Base-by-base conservation (phyloP, 2,888 invertebrate species). In the Branchinecta sandiegonensis region DNA sequence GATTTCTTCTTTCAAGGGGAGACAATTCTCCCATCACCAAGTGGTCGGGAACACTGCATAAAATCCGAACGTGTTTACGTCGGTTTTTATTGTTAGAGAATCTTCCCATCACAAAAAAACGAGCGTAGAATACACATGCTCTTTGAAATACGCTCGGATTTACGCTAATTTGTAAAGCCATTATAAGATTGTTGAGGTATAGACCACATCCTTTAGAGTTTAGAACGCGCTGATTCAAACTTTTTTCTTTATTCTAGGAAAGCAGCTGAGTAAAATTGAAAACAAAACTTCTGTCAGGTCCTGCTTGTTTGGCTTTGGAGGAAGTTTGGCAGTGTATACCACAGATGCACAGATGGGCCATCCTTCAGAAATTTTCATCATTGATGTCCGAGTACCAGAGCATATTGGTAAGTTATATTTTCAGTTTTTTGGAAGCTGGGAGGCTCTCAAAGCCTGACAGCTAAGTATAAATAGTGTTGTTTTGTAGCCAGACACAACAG, bases 301-400 rank as follows among this genome's bases (percentile, higher is more conserved):
- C 13, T 90, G 91, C 76, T 85, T 86, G 74, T 96, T 94, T 77
- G 94, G 94, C 77, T 96, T 88, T 79, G 91, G 93, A 71, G 90
- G 92, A 10, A 89, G 93, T 77, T 86, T 92, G 78, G 89, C 94
- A 65, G 91, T 92, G 23, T 95, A 91, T 78, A 87, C 93, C 3
- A 96, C 95, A 37, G 95, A 95, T 77, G 90, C 88, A 76, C 88
- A 93, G 71, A 90, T 94, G 87, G 88, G 89, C 72, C 87, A 91
- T 73, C 86, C 86, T 69, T 94, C 94, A 77, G 93, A 94, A 80
- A 87, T 96, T 73, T 88, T 87, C 74, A 84, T 99, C 65, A 78
- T 79, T 69, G 84, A 84, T 75, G 75, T 80, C 14, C 74, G 79
- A 63, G 66, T 17, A 17, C 63, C 63, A 56, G 23, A 23, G n/a